phyloP scores from a whole-genome alignment of 2,797 vertebrate species.

The Notoglanidium macrostoma region DNA sequence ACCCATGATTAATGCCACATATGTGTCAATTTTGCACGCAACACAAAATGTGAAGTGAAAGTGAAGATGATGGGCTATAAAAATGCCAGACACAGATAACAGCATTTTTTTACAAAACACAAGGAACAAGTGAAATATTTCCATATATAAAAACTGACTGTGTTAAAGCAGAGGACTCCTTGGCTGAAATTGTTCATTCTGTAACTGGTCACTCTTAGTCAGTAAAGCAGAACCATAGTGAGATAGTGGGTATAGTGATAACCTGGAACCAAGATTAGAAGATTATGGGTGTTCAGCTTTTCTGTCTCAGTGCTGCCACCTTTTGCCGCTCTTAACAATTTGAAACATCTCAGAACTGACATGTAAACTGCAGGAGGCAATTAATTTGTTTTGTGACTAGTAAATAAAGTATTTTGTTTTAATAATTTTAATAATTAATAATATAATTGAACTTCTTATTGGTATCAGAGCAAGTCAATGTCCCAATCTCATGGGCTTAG shows the following conservation, averaged over 20 bases:
- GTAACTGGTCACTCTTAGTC: background rate
- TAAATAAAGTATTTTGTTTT: background rate
- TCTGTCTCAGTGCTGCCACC: slow-evolving; percentile 7
- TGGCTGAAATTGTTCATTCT: background rate
- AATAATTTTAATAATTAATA: background rate
- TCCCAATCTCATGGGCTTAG: background rate
- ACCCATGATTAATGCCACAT: background rate
- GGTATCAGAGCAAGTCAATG: background rate
- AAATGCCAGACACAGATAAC: background rate
- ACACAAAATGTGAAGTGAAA: background rate
- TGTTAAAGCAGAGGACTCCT: background rate
- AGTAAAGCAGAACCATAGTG: background rate
- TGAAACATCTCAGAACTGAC: background rate
- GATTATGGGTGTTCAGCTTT: background rate
- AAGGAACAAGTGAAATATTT: background rate
- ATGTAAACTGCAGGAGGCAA: background rate
- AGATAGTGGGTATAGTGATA: background rate
- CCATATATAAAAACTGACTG: background rate
- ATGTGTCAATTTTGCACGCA: background rate
- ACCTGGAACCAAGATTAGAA: background rate
- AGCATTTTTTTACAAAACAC: background rate
- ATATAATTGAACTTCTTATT: background rate
- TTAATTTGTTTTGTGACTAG: background rate
- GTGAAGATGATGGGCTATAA: background rate
- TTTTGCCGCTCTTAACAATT: background rate